phyloP scores from a whole-genome alignment of 2,113 vertebrate genomes.

The Clinocottus analis region DNA sequence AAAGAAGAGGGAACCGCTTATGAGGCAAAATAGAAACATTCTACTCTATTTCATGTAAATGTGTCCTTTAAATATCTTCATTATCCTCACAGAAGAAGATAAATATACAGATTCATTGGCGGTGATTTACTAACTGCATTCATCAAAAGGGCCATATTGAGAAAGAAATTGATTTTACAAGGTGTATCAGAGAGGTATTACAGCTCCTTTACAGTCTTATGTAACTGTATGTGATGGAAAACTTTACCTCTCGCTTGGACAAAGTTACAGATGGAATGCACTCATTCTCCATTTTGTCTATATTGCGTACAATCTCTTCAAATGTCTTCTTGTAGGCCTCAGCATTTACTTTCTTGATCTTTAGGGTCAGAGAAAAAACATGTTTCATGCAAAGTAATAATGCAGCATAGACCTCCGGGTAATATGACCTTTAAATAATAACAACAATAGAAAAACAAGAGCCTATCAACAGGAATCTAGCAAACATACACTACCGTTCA shows the following conservation, averaged over 20 bases:
- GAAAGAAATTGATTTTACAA: neutral
- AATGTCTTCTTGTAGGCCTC: slow-evolving; percentile 90
- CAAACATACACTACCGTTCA: no score
- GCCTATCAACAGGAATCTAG: neutral
- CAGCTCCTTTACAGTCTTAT: neutral
- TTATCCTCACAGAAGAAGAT: neutral
- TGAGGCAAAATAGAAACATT: neutral
- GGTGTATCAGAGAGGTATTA: neutral
- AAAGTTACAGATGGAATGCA: slow-evolving; percentile 93
- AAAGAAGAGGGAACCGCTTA: neutral
- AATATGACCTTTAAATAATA: neutral
- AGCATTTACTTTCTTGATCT: slow-evolving; percentile 92
- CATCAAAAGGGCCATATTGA: neutral
- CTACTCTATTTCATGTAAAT: neutral
- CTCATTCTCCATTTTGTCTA: slow-evolving; percentile 98
- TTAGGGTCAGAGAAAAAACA: slow-evolving; percentile 43
- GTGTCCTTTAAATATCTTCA: slow-evolving; percentile 15
- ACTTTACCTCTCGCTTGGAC: slow-evolving; percentile 88
- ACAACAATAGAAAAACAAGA: no score
- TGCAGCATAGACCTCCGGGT: neutral
- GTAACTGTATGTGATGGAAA: neutral
- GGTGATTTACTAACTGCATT: slow-evolving; percentile 5
- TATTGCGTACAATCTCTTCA: slow-evolving; percentile 92
- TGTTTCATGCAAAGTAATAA: neutral
- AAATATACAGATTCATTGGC: slow-evolving; percentile 26